Evolutionary conservation across 1,140 invertebrate genomes (phyloP).

Genomic region (Battus philenor): DNA sequence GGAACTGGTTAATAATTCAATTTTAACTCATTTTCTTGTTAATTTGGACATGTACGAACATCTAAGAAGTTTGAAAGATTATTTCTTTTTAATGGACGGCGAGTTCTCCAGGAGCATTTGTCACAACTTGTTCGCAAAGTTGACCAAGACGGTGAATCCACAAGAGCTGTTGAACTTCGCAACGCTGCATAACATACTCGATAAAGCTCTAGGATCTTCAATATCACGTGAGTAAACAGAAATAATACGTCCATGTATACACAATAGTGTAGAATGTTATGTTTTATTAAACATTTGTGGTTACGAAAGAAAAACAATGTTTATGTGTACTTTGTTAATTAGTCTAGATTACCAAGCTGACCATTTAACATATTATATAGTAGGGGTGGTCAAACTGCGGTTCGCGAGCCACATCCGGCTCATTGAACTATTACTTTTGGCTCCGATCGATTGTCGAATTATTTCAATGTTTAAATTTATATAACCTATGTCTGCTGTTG

Average conservation of each 20-base stretch:
- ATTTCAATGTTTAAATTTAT: too few species aligned
- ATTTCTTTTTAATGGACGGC: conserved; percentile 86
- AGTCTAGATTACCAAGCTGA: too few species aligned
- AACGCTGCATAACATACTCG: conserved; percentile 80
- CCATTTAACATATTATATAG: too few species aligned
- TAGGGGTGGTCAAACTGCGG: too few species aligned
- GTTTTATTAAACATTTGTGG: too few species aligned
- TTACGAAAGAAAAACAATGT: too few species aligned
- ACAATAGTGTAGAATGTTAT: conserved; percentile 11
- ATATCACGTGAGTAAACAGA: conserved; percentile 56
- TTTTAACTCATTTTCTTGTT: conserved; percentile 82
- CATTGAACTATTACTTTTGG: too few species aligned
- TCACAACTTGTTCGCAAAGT: conserved; percentile 79
- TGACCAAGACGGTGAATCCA: conserved; percentile 79
- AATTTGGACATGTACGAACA: conserved; percentile 82
- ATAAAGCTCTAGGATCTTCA: conserved; percentile 78
- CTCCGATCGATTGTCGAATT: too few species aligned
- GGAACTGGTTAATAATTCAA: conserved; percentile 81
- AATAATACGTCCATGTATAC: conserved; percentile 4
- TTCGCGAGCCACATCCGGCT: too few species aligned
- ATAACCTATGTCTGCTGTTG: too few species aligned
- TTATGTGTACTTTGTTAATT: too few species aligned
- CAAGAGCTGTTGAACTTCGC: conserved; percentile 82
- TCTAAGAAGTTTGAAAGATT: conserved; percentile 82
- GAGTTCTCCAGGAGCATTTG: conserved; percentile 84